phyloP scores from a whole-genome alignment of 2,113 vertebrate species.

The Xenus cinereus region DNA sequence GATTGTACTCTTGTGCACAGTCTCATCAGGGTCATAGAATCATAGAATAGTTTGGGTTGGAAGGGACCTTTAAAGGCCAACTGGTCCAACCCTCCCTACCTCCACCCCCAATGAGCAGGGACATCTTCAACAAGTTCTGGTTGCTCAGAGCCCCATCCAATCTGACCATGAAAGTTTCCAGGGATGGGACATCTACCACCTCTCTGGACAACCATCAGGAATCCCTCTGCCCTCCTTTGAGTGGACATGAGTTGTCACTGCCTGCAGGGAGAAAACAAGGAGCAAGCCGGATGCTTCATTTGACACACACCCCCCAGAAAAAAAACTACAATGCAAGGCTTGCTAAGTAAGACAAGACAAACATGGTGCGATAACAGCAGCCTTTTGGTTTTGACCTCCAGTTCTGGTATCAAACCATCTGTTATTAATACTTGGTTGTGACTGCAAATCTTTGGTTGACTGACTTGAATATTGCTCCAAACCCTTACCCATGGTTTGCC shows the following conservation, averaged over 20 bases:
- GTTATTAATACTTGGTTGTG: background rate
- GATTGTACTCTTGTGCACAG: accelerated
- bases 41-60: background rate
- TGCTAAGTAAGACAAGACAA: background rate
- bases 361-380: background rate
- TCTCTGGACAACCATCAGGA: background rate
- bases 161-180: background rate
- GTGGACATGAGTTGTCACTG: accelerated
- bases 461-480: background rate
- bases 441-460: background rate
- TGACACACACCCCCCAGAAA: background rate
- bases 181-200: background rate
- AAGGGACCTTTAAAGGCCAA: background rate
- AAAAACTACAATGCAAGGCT: background rate
- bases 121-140: background rate
- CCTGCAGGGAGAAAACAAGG: background rate
- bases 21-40: background rate
- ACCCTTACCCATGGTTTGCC: background rate
- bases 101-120: background rate
- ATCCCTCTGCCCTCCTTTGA: background rate
- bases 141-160: background rate
- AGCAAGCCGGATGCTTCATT: background rate
- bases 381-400: background rate
- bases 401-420: background rate
- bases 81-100: background rate